Evolutionary conservation across 2,888 invertebrate genomes (phyloP).

Genomic region (Lampropteryx suffumata): DNA sequence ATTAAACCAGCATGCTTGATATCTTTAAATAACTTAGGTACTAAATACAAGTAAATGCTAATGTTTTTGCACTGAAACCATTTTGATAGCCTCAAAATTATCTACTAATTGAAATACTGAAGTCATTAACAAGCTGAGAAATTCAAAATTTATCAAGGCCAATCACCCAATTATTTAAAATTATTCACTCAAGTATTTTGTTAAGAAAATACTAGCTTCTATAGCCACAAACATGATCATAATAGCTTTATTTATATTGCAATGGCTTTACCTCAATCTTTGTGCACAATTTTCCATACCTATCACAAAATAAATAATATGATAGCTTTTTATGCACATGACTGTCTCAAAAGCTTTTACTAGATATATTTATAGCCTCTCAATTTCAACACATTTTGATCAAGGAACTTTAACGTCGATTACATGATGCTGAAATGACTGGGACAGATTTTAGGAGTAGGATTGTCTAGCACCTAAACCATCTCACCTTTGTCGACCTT

Average conservation of each 20-base stretch:
- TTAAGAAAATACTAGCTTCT: constrained; percentile 12
- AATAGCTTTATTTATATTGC: constrained; percentile 13
- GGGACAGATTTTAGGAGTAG: no score
- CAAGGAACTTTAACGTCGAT: no score
- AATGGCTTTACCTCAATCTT: constrained; percentile 7
- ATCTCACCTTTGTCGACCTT: no score
- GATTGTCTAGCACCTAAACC: no score
- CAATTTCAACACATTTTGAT: no score
- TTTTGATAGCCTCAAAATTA: no score
- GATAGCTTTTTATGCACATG: constrained; percentile 8
- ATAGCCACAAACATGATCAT: constrained; percentile 7
- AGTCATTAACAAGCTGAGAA: background rate
- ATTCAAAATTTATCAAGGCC: constrained; percentile 7
- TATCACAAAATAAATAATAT: background rate
- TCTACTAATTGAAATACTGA: no score
- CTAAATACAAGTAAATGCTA: background rate
- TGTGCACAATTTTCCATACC: constrained; percentile 8
- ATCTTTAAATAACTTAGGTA: no score
- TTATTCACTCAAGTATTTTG: constrained; percentile 8
- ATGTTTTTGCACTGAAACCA: no score
- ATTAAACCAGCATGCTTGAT: no score
- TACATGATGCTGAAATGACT: no score
- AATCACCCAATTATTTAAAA: constrained; percentile 5
- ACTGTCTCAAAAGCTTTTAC: background rate
- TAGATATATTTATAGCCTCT: no score